These are phyloP conservation scores for Odontophorus gujanensis DNA, from an alignment of 2,113 vertebrate species.

Conservation along the genomic window DNA sequence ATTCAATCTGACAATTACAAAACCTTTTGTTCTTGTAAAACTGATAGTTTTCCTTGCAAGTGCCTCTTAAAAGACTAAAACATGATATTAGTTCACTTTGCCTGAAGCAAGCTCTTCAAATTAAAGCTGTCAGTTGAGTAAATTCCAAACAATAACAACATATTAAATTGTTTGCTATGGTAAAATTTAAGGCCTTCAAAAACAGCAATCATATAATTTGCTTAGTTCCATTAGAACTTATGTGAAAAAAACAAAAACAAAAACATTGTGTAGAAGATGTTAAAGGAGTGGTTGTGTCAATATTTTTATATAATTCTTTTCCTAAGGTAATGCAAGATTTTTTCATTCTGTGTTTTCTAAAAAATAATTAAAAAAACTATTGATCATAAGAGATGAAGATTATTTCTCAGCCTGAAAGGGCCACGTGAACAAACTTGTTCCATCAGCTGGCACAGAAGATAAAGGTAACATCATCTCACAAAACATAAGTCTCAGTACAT, in stretches of 20 bases:
- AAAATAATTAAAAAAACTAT: not conserved
- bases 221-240: not conserved
- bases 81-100: not conserved
- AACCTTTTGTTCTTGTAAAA: constrained; percentile 6
- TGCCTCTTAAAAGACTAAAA: not conserved
- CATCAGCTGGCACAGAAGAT: not conserved
- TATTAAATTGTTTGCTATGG: not conserved
- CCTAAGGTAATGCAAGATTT: not conserved
- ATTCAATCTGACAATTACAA: not conserved
- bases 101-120: not conserved
- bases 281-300: not conserved
- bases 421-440: not conserved
- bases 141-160: not conserved
- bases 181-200: not conserved
- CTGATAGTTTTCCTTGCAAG: not conserved
- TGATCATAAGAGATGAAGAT: not conserved
- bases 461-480: not conserved
- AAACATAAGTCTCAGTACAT: not conserved
- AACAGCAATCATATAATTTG: not conserved
- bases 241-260: not conserved
- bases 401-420: not conserved
- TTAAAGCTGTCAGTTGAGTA: constrained; percentile 2
- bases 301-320: not conserved
- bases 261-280: not conserved
- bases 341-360: not conserved